phyloP scores from a whole-genome alignment of 2,888 invertebrate species.

The Agrochola macilenta region DNA sequence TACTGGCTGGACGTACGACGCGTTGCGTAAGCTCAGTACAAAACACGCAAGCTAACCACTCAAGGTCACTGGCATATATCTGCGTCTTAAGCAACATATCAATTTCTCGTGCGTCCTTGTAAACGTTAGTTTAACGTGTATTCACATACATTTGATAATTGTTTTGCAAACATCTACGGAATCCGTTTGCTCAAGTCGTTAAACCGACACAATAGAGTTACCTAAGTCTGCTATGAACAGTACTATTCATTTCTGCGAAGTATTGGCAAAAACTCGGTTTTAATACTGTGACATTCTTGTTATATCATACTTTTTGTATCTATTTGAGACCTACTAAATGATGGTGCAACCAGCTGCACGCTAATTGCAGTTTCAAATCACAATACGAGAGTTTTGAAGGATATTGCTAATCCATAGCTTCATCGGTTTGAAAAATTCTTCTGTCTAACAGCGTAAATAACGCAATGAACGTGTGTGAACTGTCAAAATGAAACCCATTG shows the following conservation, averaged over 20 bases:
- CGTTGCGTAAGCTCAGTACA: too few relatives aligned
- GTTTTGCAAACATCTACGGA: slow-evolving; percentile 61
- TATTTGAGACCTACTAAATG: background rate
- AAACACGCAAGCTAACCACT: too few relatives aligned
- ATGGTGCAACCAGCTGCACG: background rate
- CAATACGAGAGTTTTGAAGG: too few relatives aligned
- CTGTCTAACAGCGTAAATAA: too few relatives aligned
- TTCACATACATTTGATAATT: slow-evolving; percentile 66
- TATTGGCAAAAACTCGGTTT: slow-evolving; percentile 31
- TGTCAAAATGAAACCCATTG: too few relatives aligned
- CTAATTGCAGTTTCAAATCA: too few relatives aligned
- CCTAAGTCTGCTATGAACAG: slow-evolving; percentile 44
- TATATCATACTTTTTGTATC: slow-evolving; percentile 22
- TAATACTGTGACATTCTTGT: slow-evolving; percentile 14
- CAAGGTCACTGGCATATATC: too few relatives aligned
- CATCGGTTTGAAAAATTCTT: too few relatives aligned
- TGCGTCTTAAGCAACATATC: slow-evolving; percentile 41
- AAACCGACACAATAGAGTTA: slow-evolving; percentile 55
- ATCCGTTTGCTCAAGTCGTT: slow-evolving; percentile 65
- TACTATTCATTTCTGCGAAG: slow-evolving; percentile 25
- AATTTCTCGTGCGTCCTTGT: slow-evolving; percentile 61
- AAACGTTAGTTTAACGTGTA: slow-evolving; percentile 48
- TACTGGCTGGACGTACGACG: too few relatives aligned
- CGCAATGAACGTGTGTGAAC: too few relatives aligned
- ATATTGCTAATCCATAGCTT: too few relatives aligned